Conservation (phyloP, 2,113 vertebrate genomes). For the Porphyrio hochstetteri region DNA sequence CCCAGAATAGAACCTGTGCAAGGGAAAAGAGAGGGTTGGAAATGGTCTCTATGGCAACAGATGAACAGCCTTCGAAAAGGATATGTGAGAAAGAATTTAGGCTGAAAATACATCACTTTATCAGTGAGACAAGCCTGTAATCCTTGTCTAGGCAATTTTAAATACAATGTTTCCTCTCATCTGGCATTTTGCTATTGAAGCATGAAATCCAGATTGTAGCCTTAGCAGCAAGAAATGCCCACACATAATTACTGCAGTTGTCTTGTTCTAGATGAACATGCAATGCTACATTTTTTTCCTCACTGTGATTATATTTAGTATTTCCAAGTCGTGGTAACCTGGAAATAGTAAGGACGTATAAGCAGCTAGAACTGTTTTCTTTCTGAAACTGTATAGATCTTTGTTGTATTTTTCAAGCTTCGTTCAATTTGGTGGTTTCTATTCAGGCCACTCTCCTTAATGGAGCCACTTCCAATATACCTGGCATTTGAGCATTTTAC, state of each 20-base stretch:
- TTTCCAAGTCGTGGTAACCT: background rate
- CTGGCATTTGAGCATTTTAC: background rate
- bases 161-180: constrained; percentile 47
- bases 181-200: background rate
- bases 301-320: background rate
- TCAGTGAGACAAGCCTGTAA: constrained; percentile 8
- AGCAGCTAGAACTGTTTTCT: background rate
- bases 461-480: background rate
- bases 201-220: background rate
- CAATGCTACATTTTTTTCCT: background rate
- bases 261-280: background rate
- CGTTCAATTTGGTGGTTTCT: background rate
- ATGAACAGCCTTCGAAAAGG: constrained; percentile 10
- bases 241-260: background rate
- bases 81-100: background rate
- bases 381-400: background rate
- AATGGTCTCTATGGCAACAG: constrained; percentile 64
- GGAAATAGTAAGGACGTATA: background rate
- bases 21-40: background rate
- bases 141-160: constrained; percentile 33
- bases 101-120: constrained; percentile 31
- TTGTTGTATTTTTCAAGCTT: background rate
- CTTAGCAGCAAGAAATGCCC: background rate
- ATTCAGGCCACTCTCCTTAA: background rate
- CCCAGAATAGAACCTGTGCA: background rate